phyloP scores from a whole-genome alignment of 2,113 vertebrate species.

The Paratilapia polleni region DNA sequence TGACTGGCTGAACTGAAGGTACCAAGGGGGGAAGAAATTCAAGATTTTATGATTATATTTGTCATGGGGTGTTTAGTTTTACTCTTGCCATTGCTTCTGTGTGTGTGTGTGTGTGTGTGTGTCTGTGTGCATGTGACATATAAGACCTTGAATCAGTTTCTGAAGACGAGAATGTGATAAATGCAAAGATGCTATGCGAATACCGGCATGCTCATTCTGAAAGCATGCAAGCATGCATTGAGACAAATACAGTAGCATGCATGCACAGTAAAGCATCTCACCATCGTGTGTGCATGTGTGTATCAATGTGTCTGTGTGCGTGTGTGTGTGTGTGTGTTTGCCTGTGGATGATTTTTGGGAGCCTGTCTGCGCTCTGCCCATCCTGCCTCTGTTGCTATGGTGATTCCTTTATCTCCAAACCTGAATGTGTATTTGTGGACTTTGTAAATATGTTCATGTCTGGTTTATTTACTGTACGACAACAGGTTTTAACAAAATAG shows the following conservation, averaged over 20 bases:
- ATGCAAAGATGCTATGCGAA: neutral
- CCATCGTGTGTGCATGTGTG: neutral
- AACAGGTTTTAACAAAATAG: constrained; percentile 27
- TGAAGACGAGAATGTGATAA: neutral
- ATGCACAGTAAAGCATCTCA: neutral
- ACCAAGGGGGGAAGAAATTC: neutral
- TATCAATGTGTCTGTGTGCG: no score
- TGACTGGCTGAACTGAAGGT: constrained; percentile 6
- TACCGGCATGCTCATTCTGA: neutral
- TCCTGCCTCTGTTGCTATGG: constrained; percentile 79
- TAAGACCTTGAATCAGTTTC: neutral
- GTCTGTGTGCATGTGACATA: neutral
- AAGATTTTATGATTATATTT: constrained; percentile 16
- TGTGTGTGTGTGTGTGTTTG: constrained; percentile 37
- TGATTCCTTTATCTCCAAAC: constrained; percentile 71
- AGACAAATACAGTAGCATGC: neutral
- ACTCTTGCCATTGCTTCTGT: neutral
- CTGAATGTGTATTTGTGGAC: constrained; percentile 54
- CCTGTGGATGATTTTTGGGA: constrained; percentile 53
- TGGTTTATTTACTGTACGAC: constrained; percentile 40
- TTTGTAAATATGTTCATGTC: constrained; percentile 48
- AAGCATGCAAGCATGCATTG: neutral
- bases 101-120: neutral
- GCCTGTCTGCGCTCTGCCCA: constrained; percentile 56
- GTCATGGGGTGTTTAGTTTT: constrained; percentile 15